Percentiles rank a stretch among this genome's conserved stretches.
Evolutionary conservation across 1,140 invertebrate genomes (phyloP).

Genomic region (Penaeus indicus): DNA sequence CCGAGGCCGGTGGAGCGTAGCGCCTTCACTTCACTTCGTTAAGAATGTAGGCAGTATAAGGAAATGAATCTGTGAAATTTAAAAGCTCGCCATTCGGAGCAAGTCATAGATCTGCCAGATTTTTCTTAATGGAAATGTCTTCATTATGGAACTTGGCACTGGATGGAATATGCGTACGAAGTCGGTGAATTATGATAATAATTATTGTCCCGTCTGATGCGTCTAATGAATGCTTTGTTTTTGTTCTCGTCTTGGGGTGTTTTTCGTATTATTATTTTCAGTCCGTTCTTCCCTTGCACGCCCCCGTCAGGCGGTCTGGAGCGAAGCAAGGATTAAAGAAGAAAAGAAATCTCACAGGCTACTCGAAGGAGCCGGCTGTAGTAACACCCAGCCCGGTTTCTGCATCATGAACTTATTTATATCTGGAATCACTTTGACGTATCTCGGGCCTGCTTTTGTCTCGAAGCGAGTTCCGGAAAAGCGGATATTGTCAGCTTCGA

Average conservation of each 20-base stretch:
- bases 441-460: no score
- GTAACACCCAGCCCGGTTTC: no score
- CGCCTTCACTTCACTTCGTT: slow-evolving; percentile 49
- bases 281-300: no score
- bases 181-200: slow-evolving; percentile 53
- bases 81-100: slow-evolving; percentile 52
- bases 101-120: slow-evolving; percentile 62
- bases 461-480: no score
- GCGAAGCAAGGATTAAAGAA: no score
- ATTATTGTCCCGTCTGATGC: slow-evolving; percentile 59
- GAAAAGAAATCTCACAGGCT: no score
- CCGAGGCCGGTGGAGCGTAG: no score
- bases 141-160: slow-evolving; percentile 49
- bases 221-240: slow-evolving; percentile 52
- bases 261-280: no score
- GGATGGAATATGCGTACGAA: slow-evolving; percentile 48
- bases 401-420: no score
- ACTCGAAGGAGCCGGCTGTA: no score
- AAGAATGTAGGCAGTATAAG: slow-evolving; percentile 51
- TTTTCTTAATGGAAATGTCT: slow-evolving; percentile 64
- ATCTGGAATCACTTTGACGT: no score
- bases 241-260: not conserved
- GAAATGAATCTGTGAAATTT: slow-evolving; percentile 63
- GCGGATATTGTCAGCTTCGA: not conserved
- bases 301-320: no score